Conservation (phyloP, 2,888 invertebrate species). For the Invenusta paracnida region DNA sequence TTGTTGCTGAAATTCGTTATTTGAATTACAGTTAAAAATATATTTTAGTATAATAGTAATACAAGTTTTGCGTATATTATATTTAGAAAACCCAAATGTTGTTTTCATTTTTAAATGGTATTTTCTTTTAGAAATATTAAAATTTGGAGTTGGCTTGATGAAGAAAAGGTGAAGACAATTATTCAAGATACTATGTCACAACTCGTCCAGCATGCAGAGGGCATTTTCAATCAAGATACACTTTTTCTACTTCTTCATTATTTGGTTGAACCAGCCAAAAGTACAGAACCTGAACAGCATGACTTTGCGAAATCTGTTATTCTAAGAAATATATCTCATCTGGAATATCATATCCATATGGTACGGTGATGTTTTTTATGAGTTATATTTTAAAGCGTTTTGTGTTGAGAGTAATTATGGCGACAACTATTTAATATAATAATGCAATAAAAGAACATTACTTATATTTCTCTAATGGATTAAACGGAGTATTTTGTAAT, state of each 20-base stretch:
- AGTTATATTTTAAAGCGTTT: too few species aligned
- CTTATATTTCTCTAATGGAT: too few species aligned
- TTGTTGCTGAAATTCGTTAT: neutral
- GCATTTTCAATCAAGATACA: neutral
- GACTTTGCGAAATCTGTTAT: neutral
- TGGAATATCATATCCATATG: constrained; percentile 9
- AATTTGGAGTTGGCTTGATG: neutral
- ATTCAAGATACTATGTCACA: constrained; percentile 92
- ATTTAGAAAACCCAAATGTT: too few species aligned
- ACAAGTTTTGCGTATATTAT: too few species aligned
- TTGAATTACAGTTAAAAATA: too few species aligned
- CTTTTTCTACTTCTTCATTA: neutral
- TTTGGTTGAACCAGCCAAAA: constrained; percentile 1
- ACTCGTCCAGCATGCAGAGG: constrained; percentile 87
- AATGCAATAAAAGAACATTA: too few species aligned
- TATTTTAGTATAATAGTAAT: too few species aligned
- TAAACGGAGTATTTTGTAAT: too few species aligned
- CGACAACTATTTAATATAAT: too few species aligned
- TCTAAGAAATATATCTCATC: constrained; percentile 5
- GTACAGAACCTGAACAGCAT: neutral
- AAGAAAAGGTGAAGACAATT: constrained; percentile 80
- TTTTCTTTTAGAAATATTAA: neutral
- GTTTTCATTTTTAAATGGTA: too few species aligned
- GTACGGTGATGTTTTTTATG: too few species aligned
- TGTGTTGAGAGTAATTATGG: too few species aligned